These are phyloP conservation scores for Idaea biselata DNA, from an alignment of 2,888 invertebrate genomes.

Conservation along the genomic window DNA sequence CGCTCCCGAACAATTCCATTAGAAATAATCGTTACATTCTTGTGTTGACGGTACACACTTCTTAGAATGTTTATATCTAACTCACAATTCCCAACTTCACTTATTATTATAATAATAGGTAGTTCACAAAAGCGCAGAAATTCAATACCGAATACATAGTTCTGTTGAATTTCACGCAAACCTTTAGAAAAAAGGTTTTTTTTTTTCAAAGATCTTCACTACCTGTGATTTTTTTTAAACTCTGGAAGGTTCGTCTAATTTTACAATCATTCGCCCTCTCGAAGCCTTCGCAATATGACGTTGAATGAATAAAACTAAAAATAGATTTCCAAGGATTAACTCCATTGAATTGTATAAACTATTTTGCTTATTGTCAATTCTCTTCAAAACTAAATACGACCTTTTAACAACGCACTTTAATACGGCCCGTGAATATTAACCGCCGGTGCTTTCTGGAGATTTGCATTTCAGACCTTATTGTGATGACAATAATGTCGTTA, in stretches of 20 bases:
- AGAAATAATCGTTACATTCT: not conserved
- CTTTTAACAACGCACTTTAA: constrained; percentile 64
- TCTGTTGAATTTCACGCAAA: constrained; percentile 15
- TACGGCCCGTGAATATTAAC: constrained; percentile 67
- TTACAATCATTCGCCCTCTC: constrained; percentile 18
- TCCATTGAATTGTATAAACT: constrained; percentile 35
- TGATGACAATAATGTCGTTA: constrained; percentile 39
- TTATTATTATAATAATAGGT: constrained; percentile 10
- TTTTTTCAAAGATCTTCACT: constrained; percentile 23
- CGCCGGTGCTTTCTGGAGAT: constrained; percentile 33
- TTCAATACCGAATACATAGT: constrained; percentile 19
- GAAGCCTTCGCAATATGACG: constrained; percentile 35
- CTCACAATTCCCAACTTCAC: not conserved
- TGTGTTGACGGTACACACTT: not conserved
- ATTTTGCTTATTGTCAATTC: constrained; percentile 54
- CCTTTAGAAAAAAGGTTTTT: constrained; percentile 18
- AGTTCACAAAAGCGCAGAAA: constrained; percentile 24
- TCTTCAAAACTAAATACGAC: constrained; percentile 60
- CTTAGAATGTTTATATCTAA: not conserved
- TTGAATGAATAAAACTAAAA: constrained; percentile 21
- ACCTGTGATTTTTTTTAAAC: constrained; percentile 14
- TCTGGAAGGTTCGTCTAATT: constrained; percentile 10
- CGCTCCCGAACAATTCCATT: constrained; percentile 6
- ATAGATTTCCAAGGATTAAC: constrained; percentile 42
- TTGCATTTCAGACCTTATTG: constrained; percentile 47